These are phyloP conservation scores for Drusus annulatus DNA, from an alignment of 1,140 invertebrate genomes.

Conservation along the genomic window DNA sequence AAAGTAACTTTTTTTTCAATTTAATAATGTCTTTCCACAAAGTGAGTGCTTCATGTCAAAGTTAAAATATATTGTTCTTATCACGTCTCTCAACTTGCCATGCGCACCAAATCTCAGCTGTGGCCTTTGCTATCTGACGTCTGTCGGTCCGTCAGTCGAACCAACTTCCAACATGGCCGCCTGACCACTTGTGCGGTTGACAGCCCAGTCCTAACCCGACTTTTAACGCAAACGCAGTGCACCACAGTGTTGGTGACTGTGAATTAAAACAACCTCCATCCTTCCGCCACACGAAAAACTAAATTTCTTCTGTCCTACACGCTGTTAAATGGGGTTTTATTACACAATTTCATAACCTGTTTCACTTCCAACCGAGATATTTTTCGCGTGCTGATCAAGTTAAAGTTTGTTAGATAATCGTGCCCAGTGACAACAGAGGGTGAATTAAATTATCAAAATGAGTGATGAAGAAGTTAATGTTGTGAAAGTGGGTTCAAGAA, in stretches of 20 bases:
- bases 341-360: conserved; percentile 17
- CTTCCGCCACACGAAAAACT: background rate
- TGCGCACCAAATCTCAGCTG: conserved; percentile 10
- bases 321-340: background rate
- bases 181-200: background rate
- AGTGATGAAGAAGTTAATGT: conserved; percentile 58
- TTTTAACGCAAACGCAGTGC: conserved; percentile 42
- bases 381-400: background rate
- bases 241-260: conserved; percentile 56
- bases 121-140: conserved; percentile 19
- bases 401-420: conserved; percentile 2
- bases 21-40: too few species aligned
- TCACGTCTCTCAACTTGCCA: background rate
- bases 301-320: background rate
- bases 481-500: conserved; percentile 67
- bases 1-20: too few species aligned
- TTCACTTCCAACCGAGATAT: background rate
- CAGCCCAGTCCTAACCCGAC: too few species aligned
- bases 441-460: conserved; percentile 51
- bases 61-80: too few species aligned
- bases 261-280: background rate
- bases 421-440: background rate
- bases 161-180: conserved; percentile 20
- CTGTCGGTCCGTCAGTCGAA: background rate
- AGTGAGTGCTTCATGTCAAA: too few species aligned